Conservation (phyloP, 2,113 vertebrate species). For the Grantiella picta region DNA sequence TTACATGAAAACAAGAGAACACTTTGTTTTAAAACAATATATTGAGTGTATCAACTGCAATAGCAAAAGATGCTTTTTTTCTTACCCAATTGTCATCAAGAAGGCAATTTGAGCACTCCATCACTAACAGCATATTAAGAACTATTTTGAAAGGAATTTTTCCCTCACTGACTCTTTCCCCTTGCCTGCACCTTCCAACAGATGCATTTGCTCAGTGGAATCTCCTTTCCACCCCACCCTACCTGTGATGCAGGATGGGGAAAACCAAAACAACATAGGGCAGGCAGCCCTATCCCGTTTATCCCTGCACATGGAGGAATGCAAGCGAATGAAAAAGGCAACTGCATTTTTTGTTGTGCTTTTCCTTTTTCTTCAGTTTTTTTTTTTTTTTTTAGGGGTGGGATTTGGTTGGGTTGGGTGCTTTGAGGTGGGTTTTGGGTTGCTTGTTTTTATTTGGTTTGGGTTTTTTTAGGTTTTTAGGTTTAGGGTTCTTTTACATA, state of each 20-base stretch:
- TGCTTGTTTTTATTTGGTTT: not conserved
- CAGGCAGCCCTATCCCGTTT: not conserved
- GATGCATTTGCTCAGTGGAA: not conserved
- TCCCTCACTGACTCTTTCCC: not conserved
- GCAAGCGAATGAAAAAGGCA: not conserved
- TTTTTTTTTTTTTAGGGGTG: not conserved
- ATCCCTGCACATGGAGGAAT: not conserved
- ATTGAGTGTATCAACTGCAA: not conserved
- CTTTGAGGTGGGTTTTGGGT: not conserved
- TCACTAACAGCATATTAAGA: not conserved
- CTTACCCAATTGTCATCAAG: not conserved
- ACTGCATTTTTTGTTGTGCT: not conserved
- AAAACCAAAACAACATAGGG: not conserved
- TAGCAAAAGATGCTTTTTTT: not conserved
- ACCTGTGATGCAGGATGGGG: not conserved
- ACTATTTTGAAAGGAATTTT: not conserved
- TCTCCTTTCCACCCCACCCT: not conserved
- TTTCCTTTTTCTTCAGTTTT: rapidly evolving
- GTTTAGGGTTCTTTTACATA: not conserved
- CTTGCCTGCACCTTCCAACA: not conserved
- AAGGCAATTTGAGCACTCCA: not conserved
- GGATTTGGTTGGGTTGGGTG: not conserved
- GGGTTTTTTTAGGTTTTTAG: not conserved
- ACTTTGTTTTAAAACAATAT: constrained; percentile 2
- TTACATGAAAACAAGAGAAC: not conserved